Base-by-base conservation (phyloP, 2,113 vertebrate genomes). In the Desmodus rotundus region DNA sequence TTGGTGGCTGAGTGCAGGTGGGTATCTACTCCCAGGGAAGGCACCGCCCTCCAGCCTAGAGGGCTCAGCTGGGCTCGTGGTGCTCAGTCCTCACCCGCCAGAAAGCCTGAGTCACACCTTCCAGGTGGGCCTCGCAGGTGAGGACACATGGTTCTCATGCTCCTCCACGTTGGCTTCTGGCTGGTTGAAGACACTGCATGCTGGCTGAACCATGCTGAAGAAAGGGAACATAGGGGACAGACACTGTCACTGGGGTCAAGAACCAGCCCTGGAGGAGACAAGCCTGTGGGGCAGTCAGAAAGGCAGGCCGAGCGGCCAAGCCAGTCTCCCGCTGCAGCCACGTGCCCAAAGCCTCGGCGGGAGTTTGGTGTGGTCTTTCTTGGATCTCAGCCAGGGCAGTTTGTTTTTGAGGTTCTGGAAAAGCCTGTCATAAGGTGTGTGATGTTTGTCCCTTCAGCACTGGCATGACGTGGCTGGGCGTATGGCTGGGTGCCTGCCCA, bases 171-270 rank as follows among this genome's bases (percentile, higher is more conserved):
- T 11, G 43, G 16, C 56, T 78, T 45, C 41, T 1, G 58, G 0
- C 16, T 12, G 31, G 43, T 0, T 5, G 80, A 28, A 4, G 5
- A 1, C 33, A 93, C 9, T 0, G 11, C 83, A 7, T 0, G 0
- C 14, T 63, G 24, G 24, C 58, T 4, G 63, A 15, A 13, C 38
- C 22, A 3, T 36, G 54, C 31, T 65, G 67, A 77, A 3, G 47
- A 73, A 67, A 47, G 52, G 31, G 2, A 45, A 78, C 38, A 0
- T 0, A 14, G 73, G 36, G 22, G 54, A n/a, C 0, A 1, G 47
- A 19, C 4, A 8, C 54, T 26, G 0, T 7, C 15, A 1, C 7
- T 4, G 11, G 47, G 1, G 33, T 47, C 41, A 7, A 0, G 13
- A 4, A 0, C 3, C 1, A 24, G 67, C 43, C 31, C 31, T 52